Evolutionary conservation across 2,113 vertebrate genomes (phyloP).

Genomic region (Pseudorasbora parva): DNA sequence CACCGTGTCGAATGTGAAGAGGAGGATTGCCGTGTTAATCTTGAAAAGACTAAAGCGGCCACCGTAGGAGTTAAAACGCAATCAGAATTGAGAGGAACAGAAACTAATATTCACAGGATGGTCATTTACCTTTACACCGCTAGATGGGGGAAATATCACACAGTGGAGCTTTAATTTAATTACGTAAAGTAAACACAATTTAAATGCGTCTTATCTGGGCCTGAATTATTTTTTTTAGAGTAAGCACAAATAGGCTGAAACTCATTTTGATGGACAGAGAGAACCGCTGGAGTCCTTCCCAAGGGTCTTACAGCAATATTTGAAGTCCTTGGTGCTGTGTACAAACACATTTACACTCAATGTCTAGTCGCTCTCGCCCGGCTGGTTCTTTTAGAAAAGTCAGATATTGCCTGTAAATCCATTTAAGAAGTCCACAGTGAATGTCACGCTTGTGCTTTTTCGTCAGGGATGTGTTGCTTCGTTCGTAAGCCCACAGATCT

Average conservation of each 20-base stretch:
- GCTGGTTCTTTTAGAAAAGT: background rate
- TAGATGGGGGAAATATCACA: no score
- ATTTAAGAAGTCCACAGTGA: background rate
- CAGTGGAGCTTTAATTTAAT: no score
- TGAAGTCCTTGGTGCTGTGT: slow-evolving; percentile 19
- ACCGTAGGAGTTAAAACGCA: no score
- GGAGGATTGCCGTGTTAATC: no score
- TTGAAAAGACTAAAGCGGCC: no score
- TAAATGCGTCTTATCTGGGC: no score
- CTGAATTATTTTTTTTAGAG: no score
- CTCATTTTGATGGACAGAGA: slow-evolving; percentile 23
- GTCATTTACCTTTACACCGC: no score
- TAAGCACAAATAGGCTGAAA: slow-evolving; percentile 23
- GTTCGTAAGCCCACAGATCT: background rate
- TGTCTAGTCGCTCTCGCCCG: background rate
- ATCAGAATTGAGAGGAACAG: no score
- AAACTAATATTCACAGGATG: no score
- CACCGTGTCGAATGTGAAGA: no score
- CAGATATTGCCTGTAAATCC: background rate
- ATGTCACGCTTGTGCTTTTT: background rate
- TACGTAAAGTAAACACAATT: no score
- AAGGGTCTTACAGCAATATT: background rate
- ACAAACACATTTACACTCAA: slow-evolving; percentile 25
- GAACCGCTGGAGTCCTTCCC: background rate
- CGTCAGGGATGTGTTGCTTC: background rate